These are phyloP conservation scores for Leptatherina wallacei DNA, from an alignment of 2,797 vertebrate species.

Conservation along the genomic window DNA sequence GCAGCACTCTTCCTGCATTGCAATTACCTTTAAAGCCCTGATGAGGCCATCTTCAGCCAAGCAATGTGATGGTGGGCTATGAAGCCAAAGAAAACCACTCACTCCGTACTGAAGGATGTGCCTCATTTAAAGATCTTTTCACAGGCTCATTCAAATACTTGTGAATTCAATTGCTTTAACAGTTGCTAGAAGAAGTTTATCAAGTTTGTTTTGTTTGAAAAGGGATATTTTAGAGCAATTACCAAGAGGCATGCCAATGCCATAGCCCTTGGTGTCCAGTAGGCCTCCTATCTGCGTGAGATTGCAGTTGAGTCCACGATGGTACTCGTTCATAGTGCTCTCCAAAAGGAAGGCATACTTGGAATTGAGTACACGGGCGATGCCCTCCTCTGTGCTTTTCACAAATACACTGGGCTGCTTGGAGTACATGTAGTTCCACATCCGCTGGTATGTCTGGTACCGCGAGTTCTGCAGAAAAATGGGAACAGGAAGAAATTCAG, in stretches of 20 bases:
- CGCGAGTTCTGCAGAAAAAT: constrained; percentile 87
- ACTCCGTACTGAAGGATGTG: constrained; percentile 30
- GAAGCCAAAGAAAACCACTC: constrained; percentile 22
- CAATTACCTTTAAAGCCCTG: constrained; percentile 22
- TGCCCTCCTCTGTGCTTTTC: constrained; percentile 93
- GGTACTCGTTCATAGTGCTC: constrained; percentile 95
- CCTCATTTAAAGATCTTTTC: constrained; percentile 13
- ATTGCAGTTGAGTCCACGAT: constrained; percentile 92
- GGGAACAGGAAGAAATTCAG: constrained; percentile 9
- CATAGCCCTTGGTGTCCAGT: constrained; percentile 93
- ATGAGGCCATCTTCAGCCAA: not conserved
- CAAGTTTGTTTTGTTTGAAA: not conserved
- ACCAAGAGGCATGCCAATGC: constrained; percentile 93
- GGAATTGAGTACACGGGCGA: constrained; percentile 91
- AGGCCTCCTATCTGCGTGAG: constrained; percentile 92
- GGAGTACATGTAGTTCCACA: constrained; percentile 97
- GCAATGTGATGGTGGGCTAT: constrained; percentile 20
- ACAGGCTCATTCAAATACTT: constrained; percentile 12
- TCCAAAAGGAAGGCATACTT: constrained; percentile 92
- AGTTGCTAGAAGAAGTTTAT: not conserved
- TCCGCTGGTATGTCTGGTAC: constrained; percentile 93
- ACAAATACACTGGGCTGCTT: constrained; percentile 94
- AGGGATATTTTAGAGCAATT: not conserved
- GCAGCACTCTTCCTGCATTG: too few relatives aligned
- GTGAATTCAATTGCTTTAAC: constrained; percentile 10